These are phyloP conservation scores for Pristionchus pacificus DNA, from an alignment of 1,140 invertebrate species.

Conservation along the genomic window DNA sequence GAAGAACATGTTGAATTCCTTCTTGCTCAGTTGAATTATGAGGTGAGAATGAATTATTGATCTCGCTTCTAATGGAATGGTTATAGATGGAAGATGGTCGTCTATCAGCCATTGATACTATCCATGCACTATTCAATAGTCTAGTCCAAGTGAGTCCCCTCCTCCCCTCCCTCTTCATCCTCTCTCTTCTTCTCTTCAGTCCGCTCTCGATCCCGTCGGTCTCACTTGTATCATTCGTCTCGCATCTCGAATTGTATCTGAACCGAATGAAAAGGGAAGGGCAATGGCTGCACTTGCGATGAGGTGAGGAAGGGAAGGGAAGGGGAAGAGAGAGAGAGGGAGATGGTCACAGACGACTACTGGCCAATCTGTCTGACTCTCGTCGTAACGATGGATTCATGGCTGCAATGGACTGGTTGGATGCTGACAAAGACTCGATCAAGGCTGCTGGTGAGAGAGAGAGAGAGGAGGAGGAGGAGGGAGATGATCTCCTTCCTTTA, in stretches of 20 bases:
- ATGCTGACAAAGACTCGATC: neutral
- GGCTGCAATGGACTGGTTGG: neutral
- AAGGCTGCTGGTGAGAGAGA: neutral
- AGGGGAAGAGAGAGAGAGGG: neutral
- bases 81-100: neutral
- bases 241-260: neutral
- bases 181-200: neutral
- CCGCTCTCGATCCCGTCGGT: neutral
- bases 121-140: neutral
- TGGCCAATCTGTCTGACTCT: neutral
- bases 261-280: neutral
- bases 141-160: neutral
- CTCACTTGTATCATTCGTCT: neutral
- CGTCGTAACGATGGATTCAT: neutral
- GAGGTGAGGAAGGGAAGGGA: neutral
- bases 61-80: no score
- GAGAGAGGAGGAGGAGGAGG: no score
- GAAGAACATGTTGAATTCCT: neutral
- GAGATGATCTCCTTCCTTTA: no score
- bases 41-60: no score
- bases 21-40: neutral
- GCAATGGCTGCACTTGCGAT: neutral
- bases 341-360: neutral
- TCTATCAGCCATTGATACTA: neutral
- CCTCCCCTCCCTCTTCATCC: neutral